Evolutionary conservation across 2,797 vertebrate species (phyloP).

Genomic region (Discoglossus pictus): DNA sequence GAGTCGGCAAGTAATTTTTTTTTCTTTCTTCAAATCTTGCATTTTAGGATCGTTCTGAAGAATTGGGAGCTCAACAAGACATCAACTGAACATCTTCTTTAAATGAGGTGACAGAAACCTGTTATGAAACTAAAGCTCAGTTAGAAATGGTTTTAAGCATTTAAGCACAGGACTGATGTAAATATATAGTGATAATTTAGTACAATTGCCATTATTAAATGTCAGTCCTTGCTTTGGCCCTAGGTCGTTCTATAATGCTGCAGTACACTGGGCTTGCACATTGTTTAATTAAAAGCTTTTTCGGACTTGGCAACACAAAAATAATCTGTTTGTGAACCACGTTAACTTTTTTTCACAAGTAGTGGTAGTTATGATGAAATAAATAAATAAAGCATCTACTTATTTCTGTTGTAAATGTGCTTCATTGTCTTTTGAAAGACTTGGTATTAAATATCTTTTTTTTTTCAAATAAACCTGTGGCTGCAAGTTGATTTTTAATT

Average conservation of each 20-base stretch:
- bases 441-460: slow-evolving; percentile 70
- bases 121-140: slow-evolving; percentile 87
- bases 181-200: slow-evolving; percentile 65
- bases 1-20: slow-evolving; percentile 6
- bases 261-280: slow-evolving; percentile 77
- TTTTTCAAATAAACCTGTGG: slow-evolving; percentile 71
- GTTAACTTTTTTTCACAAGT: slow-evolving; percentile 77
- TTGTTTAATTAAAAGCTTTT: slow-evolving; percentile 79
- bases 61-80: slow-evolving; percentile 85
- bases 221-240: slow-evolving; percentile 68
- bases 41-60: slow-evolving; percentile 82
- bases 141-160: slow-evolving; percentile 68
- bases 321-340: slow-evolving; percentile 73
- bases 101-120: slow-evolving; percentile 99
- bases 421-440: slow-evolving; percentile 73
- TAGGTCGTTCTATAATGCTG: slow-evolving; percentile 76
- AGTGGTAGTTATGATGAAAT: slow-evolving; percentile 74
- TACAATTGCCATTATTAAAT: slow-evolving; percentile 73
- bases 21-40: slow-evolving; percentile 84
- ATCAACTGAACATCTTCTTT: slow-evolving; percentile 89
- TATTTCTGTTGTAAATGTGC: slow-evolving; percentile 77
- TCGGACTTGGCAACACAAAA: slow-evolving; percentile 76
- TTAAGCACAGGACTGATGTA: slow-evolving; percentile 76
- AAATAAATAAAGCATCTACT: slow-evolving; percentile 81
- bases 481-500: slow-evolving; percentile 60